Evolutionary conservation across 2,888 invertebrate species (phyloP), one percentile per base, ranked within the genome.

Genomic region (Drosophila koepferae): DNA sequence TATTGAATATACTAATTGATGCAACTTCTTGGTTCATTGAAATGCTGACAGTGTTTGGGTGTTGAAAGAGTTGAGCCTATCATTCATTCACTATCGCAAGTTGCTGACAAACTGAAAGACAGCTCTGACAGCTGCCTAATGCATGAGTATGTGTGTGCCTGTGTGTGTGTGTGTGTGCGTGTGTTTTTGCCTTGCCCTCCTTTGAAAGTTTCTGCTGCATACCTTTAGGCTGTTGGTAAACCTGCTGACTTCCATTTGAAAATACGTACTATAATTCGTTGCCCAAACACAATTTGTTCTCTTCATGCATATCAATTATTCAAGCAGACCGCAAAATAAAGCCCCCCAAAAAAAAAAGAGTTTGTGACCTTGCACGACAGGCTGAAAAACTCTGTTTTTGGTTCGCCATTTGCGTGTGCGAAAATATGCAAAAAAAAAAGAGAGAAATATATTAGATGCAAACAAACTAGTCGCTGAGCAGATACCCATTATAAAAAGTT

Each of bases 291-390:
- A 51, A 20, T 44, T 58, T 74, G 23, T 58, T 62, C 54, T 54
- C 63, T 34, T 71, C 63, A 51, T 71, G 68, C 72, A 78, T 68
- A 65, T 77, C 77, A 77, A 77, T 77, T 78, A 75, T 72, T 74
- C 54, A 68, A 38, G 34, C 46, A 36, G 41, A 56, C 67, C 74
- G 74, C 74, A 74, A 28, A 49, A 53, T 31, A 59, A 38, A 56
- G 51, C 40, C 74, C 72, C 74, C 72, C 53, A 69, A 68, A 72
- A 36, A 56, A 78, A 75, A 72, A 38, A 51, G 18, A 51, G 34
- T 34, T 51, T 38, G 59, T 78, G 74, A 75, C 78, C 78, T 78
- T 78, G 77, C 63, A 36, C 61, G 54, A 20, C 40, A 61, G 63
- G 44, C 58, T 59, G 70, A 70, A 62, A 74, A 70, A 62, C 67